Evolutionary conservation across 2,797 vertebrate species (phyloP), one percentile per base, ranked within the genome.

Genomic region (Oreochromis mossambicus): DNA sequence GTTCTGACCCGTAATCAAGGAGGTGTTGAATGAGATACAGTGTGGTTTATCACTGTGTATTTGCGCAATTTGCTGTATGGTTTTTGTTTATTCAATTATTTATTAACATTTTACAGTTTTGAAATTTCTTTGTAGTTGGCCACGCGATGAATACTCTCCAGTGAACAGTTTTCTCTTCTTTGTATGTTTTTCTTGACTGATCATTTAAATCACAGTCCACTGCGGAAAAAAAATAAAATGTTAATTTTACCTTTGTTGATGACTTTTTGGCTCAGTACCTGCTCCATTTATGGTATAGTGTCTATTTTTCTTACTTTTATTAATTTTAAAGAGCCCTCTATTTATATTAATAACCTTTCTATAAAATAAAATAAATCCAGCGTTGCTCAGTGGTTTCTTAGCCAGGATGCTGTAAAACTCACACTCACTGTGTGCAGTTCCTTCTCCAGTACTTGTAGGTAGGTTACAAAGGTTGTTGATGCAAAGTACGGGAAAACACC

Each of bases 101-200:
- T 63, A 36, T 38, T 38, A 38, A 38, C 58, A 61, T 61, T 61
- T 61, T 34, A 17, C 56, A 13, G 58, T 38, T 63, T n/a, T 38
- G 6, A 61, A 7, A 61, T 34, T 19, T 61, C 17, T 61, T 61
- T 34, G 56, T 34, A 34, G 29, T 17, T 61, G 17, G 17, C 6
- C 32, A 61, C 32, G 12, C 3, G 6, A 61, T n/a, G 0, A 61
- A 36, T n/a, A 36, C 0, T 36, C 34, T 36, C 56, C 17, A 34
- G 4, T 61, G 9, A 61, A 61, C 56, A 61, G 29, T 61, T 34
- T 34, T 61, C 56, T 61, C 56, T 61, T 19, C 55, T 58, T 58
- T 34, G 19, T 38, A 36, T 38, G 34, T 66, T 41, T 41, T 41
- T 66, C 19, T 36, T 38, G 2, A 41, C 34, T 38, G 38, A 21